Evolutionary conservation across 2,113 vertebrate genomes (phyloP), one percentile per base, ranked within the genome.

Genomic region (Fulmarus glacialis): DNA sequence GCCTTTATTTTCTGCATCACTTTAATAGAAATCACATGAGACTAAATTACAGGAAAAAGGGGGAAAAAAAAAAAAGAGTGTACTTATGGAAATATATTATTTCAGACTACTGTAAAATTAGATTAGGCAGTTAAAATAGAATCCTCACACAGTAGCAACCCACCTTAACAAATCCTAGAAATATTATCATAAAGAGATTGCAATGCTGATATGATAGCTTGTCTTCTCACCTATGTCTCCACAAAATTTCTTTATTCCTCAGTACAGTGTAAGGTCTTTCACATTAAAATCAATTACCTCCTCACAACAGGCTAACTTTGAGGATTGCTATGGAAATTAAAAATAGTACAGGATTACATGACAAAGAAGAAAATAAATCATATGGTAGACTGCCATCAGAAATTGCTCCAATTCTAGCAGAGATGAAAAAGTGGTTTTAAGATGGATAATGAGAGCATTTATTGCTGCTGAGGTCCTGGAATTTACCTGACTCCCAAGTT

Each of bases 11-110:
- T 90, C 29, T 72, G 4, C 16, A 59, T 64, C 2, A 43, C 42
- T 81, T 87, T 58, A 34, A 48, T 20, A 80, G 47, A 90, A 58
- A 60, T 72, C 45, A 48, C 6, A 17, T 56, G 17, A 67, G 4
- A 78, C 4, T 4, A 56, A 52, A 67, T 62, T 84, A 81, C 9
- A 29, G 29, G 14, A 64, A 40, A n/a, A 12, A 4, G 3, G 3
- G 10, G 3, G 18, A 1, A 4, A 53, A 79, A 34, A 38, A 22
- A 21, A 29, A 1, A 12, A 40, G 11, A n/a, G 70, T 6, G 1
- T 48, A 68, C 12, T 38, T 50, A 50, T 5, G n/a, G 43, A 84
- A 91, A 85, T 70, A 20, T 21, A 38, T 42, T 43, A 29, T 52
- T 68, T 96, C 14, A 43, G 47, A 63, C 8, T 62, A 66, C 12